These are phyloP conservation scores for Telmatherina bonti DNA, from an alignment of 2,797 vertebrate species.

Conservation along the genomic window DNA sequence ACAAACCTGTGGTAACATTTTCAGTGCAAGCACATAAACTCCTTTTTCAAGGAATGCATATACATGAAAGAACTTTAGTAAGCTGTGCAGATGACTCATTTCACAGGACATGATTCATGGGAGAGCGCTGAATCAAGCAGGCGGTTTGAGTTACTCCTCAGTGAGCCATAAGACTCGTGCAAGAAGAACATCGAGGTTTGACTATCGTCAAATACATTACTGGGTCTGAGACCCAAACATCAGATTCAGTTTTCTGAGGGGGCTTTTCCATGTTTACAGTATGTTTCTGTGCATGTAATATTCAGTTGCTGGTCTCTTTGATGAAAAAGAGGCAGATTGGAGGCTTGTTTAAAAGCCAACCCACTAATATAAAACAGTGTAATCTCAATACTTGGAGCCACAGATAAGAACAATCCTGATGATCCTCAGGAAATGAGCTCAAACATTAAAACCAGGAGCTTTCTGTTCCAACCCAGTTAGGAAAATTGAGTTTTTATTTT, in stretches of 20 bases:
- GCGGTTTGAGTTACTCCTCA: constrained; percentile 39
- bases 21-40: constrained; percentile 44
- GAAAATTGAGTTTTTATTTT: no score
- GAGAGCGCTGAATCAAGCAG: constrained; percentile 47
- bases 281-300: constrained; percentile 1
- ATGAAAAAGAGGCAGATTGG: no score
- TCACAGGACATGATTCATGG: constrained; percentile 50
- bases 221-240: constrained; percentile 11
- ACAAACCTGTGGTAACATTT: constrained; percentile 37
- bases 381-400: neutral
- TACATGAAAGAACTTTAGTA: constrained; percentile 33
- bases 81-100: constrained; percentile 54
- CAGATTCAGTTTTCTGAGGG: constrained; percentile 20
- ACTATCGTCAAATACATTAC: constrained; percentile 22
- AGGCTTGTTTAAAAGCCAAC: neutral
- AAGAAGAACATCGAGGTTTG: constrained; percentile 24
- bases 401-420: neutral
- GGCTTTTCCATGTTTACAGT: constrained; percentile 22
- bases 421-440: neutral
- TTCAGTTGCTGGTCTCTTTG: neutral
- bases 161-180: constrained; percentile 8
- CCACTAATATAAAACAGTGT: neutral
- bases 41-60: constrained; percentile 49
- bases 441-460: neutral
- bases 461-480: neutral